A percentile compares a stretch with the other conserved stretches of the same genome.
Evolutionary conservation across 2,888 invertebrate genomes (phyloP).

Genomic region (Neoscelio sp.): DNA sequence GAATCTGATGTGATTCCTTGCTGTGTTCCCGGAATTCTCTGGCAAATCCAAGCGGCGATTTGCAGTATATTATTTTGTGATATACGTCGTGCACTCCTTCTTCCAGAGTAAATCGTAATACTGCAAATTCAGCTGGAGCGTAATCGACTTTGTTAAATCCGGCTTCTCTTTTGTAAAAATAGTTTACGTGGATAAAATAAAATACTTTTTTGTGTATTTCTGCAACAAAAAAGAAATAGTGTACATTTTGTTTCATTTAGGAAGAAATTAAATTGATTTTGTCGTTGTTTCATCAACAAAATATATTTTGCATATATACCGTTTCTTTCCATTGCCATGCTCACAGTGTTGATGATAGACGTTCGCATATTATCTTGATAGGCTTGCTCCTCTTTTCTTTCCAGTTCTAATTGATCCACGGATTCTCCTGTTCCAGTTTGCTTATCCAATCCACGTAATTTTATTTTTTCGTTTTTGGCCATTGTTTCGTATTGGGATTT

Average conservation of each 20-base stretch:
- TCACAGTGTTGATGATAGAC: constrained; percentile 70
- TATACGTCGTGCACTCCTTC: constrained; percentile 80
- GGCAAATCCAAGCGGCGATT: constrained; percentile 82
- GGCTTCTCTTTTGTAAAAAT: constrained; percentile 74
- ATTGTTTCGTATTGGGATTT: constrained; percentile 74
- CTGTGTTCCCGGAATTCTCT: constrained; percentile 82
- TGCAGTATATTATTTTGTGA: constrained; percentile 82
- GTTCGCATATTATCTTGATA: constrained; percentile 72
- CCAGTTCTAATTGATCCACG: constrained; percentile 67
- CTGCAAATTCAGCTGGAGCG: constrained; percentile 84
- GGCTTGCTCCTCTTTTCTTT: constrained; percentile 61
- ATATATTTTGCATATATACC: constrained; percentile 56
- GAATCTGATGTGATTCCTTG: constrained; percentile 83
- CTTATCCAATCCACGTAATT: constrained; percentile 66
- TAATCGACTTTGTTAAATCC: constrained; percentile 73
- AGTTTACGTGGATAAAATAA: constrained; percentile 80
- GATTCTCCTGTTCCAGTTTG: constrained; percentile 77
- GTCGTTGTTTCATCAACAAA: too few species aligned
- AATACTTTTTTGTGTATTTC: constrained; percentile 74
- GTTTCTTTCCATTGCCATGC: constrained; percentile 55
- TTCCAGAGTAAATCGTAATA: constrained; percentile 83
- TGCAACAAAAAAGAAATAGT: constrained; percentile 65
- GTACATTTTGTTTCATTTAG: not conserved
- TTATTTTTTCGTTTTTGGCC: constrained; percentile 73
- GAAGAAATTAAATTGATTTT: constrained; percentile 1